Evolutionary conservation across 53 echinoderm and acorn worm genomes (phyloP), one percentile per base, ranked within the genome.

Genomic region (Zoroaster sp.): DNA sequence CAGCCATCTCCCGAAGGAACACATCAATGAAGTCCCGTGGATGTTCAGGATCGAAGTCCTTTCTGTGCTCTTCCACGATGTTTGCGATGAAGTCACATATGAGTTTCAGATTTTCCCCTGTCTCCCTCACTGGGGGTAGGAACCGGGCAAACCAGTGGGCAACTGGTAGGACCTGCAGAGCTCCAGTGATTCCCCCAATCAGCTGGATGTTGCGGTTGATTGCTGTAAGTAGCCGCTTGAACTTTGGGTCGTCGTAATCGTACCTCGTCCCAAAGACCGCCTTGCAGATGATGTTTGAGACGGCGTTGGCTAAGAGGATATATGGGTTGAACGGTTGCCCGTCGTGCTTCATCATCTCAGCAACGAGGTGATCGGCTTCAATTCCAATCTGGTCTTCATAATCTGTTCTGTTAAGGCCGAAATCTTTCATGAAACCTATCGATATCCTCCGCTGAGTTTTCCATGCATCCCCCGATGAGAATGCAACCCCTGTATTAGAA

Each of bases 221-320:
- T 18, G 82, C 75, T 14, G 47, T 52, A 39, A 86, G 82, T 0
- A 93, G 74, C 12, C 45, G 69, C 30, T 77, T 77, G 34, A 93
- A 93, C 21, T 78, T 65, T 11, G 66, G 72, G 15, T 93, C 90
- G 18, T 39, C 40, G 87, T 93, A 89, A 73, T 86, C 65, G 36
- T 71, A 90, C 25, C 80, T 46, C 1, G 35, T 52, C 5, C 93
- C 93, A 13, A 78, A 93, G 37, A 90, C 72, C 17, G 77, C 33
- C 21, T 74, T 74, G 20, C 80, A 86, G 40, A 93, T 90, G 23
- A 93, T 72, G 73, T 93, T 93, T 23, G 91, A 94, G 11, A 93
- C 87, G 38, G 93, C 90, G 44, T 85, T 90, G 69, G 87, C 87
- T 21, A 93, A 9, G 14, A 87, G 80, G 46, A 66, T 36, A 69